Base-by-base conservation (phyloP, 2,888 invertebrate species). In the Eurytoma californica region DNA sequence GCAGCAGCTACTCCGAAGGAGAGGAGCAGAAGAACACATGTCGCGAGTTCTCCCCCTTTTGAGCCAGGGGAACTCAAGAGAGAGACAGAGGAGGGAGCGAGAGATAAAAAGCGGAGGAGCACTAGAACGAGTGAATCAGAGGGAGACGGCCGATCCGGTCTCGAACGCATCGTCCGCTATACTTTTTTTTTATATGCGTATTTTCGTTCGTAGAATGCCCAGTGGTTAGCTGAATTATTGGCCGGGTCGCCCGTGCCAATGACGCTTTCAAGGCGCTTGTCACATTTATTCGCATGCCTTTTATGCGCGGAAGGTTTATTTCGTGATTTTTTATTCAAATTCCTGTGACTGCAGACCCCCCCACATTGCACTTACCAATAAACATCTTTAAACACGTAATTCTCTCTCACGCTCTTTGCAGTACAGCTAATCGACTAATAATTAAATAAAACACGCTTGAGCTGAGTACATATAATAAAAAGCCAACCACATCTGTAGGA, bases 21-120 rank as follows among this genome's bases (percentile, higher is more conserved):
- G 7, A 16, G 61, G 61, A 63, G 39, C 63, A 39, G 63, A 63
- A n/a, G 58, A 60, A 77, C 57, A 77, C 57, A 70, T 65, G 70
- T 65, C 70, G 69, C 57, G 58, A 67, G 72, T 18, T 55, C 63
- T 72, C n/a, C 24, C 47, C 24, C 24, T 49, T 20, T 20, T 14
- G 20, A 9, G 58, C 24, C 24, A 3, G 1, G 30, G 9, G n/a
- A 12, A 0, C 28, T 30, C 3, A 51, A 12, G 30, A 51, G n/a
- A 53, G 53, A 53, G 63, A 14, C 30, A 47, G 57, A 60, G 57
- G 9, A 72, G 68, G 51, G 67, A 73, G 49, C 24, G 57, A 55
- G 49, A 72, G 53, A 49, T 61, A 51, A 66, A 57, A 63, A 63
- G 39, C 63, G 39, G 39, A 63, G 63, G 18, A 63, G 63, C 53